These are phyloP conservation scores for Trachops cirrhosus DNA, from an alignment of 2,797 vertebrate genomes.

Conservation along the genomic window DNA sequence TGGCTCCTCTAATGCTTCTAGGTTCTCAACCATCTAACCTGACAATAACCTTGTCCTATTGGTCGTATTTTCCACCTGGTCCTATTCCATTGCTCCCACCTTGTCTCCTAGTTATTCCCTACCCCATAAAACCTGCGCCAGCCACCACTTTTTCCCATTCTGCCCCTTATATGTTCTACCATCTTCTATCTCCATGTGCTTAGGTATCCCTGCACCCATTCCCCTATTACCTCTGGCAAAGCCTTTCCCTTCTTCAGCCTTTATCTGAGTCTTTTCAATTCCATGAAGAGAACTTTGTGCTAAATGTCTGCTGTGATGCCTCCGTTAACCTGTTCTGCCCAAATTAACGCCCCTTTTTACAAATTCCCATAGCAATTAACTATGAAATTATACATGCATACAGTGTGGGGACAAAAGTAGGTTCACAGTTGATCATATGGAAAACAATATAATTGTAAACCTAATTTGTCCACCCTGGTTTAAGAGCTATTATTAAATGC, in stretches of 20 bases:
- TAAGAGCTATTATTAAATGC: background rate
- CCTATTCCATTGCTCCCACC: background rate
- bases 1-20: background rate
- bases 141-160: background rate
- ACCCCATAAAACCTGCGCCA: background rate
- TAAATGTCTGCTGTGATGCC: background rate
- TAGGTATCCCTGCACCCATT: rapidly evolving
- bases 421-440: background rate
- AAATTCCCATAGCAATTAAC: background rate
- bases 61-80: background rate
- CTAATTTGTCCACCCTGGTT: background rate
- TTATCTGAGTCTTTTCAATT: background rate
- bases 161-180: background rate
- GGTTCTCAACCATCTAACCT: background rate
- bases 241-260: background rate
- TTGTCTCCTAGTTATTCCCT: background rate
- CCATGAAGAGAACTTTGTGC: background rate
- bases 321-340: background rate
- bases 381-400: background rate
- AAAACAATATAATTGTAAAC: background rate
- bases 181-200: background rate
- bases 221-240: background rate
- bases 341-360: background rate
- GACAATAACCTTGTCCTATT: background rate
- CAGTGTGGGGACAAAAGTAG: background rate